Evolutionary conservation across 2,888 invertebrate genomes (phyloP).

Genomic region (Drosophila kokeensis): DNA sequence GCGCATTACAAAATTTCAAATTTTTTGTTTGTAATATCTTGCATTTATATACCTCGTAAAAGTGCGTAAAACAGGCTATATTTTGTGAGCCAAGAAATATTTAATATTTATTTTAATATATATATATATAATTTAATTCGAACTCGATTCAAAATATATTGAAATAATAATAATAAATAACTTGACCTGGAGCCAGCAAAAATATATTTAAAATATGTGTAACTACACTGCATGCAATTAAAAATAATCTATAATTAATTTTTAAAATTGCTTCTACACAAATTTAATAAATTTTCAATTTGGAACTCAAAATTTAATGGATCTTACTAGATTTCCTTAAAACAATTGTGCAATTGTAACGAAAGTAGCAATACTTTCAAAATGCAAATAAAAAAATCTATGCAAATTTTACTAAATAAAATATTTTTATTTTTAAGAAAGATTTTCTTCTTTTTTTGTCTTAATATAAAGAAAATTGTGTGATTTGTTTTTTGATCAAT

Average conservation of each 20-base stretch:
- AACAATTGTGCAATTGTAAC: not conserved
- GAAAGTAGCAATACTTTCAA: not conserved
- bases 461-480: not conserved
- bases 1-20: conserved; percentile 13
- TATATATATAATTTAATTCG: too few relatives aligned
- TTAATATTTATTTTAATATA: not conserved
- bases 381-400: not conserved
- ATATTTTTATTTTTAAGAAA: not conserved
- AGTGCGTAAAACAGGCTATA: not conserved
- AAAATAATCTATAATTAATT: too few relatives aligned
- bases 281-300: not conserved
- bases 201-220: too few relatives aligned
- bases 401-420: not conserved
- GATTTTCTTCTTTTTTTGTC: not conserved
- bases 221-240: too few relatives aligned
- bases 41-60: not conserved
- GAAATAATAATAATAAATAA: too few relatives aligned
- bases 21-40: not conserved
- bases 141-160: too few relatives aligned
- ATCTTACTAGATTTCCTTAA: not conserved
- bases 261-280: not conserved
- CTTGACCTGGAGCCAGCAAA: too few relatives aligned
- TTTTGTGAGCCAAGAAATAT: not conserved
- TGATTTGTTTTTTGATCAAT: not conserved
- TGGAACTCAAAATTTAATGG: not conserved